Conservation (phyloP, 2,113 vertebrate genomes). For the Anser brachyrhynchus region DNA sequence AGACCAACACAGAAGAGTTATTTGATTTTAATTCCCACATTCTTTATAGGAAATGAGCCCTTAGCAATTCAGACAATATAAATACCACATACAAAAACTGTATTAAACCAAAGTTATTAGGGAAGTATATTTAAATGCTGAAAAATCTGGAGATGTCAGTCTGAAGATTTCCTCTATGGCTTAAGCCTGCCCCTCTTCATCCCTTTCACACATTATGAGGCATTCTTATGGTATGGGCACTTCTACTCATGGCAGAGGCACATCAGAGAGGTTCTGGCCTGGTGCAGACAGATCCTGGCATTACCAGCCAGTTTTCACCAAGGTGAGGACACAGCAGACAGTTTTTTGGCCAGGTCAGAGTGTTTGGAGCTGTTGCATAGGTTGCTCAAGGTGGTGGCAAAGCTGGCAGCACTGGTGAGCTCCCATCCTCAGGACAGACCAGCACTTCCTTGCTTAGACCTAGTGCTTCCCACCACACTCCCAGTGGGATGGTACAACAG, state of each 20-base stretch:
- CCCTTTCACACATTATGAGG: neutral
- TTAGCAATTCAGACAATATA: neutral
- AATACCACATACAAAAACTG: neutral
- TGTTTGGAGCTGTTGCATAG: neutral
- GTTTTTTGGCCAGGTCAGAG: neutral
- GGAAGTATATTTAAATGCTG: neutral
- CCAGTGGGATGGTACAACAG: neutral
- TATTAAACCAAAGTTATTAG: neutral
- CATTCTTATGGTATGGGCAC: neutral
- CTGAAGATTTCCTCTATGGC: neutral
- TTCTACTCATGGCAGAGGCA: neutral
- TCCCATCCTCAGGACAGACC: neutral
- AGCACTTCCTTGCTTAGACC: neutral
- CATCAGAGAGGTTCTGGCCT: no score
- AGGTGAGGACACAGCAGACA: neutral
- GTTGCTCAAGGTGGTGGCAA: neutral
- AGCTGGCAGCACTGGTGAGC: neutral
- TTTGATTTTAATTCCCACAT: neutral
- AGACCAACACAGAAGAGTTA: neutral
- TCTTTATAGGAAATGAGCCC: neutral
- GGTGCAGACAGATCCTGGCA: no score
- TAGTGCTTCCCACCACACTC: neutral
- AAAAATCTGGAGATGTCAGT: neutral
- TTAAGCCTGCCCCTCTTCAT: neutral
- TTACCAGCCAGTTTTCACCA: neutral